Evolutionary conservation across 1,140 invertebrate species (phyloP), one percentile per base, ranked within the genome.

Genomic region (Aphis gossypii): DNA sequence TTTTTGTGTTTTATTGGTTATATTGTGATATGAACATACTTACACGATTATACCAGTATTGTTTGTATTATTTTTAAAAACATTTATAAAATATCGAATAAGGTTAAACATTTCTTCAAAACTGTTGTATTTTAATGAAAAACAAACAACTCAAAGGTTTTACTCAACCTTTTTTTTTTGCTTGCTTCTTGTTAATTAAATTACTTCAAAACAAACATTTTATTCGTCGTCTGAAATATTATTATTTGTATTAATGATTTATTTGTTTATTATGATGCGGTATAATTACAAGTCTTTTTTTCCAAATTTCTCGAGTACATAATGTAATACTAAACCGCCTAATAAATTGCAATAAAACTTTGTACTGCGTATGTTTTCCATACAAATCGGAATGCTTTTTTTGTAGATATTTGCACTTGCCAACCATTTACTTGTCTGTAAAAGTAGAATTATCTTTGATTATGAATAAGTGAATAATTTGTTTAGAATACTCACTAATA

Each of bases 331-430:
- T 25, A 89, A 38, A 25, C 23, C 8, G 8, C 48, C 35, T 11
- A 89, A 56, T 89, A 89, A 41, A 56, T 56, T 56, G 35, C 88
- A 38, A 30, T 93, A 56, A 14, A 89, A 93, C 76, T 89, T 88
- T 21, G 84, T 93, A 44, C 87, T 93, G 35, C 56, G 84, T 25
- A 93, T 30, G n/a, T 89, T 93, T 20, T 51, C 60, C 46, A 88
- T 56, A n/a, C 87, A 68, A 44, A 92, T 48, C 51, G 91, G 46
- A 38, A 76, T 48, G 38, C 46, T 92, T 38, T 84, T 92, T 30
- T 48, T n/a, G 41, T 82, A 25, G 5, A 54, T 38, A 82, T 91
- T 91, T 20, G 25, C 0, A n/a, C 38, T 76, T 48, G 3, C 30
- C 35, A 92, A 46, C 91, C 91, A 82, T 51, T 9, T 54, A 76